Conservation (phyloP, 2,888 invertebrate genomes). For the Nomada ferruginata region DNA sequence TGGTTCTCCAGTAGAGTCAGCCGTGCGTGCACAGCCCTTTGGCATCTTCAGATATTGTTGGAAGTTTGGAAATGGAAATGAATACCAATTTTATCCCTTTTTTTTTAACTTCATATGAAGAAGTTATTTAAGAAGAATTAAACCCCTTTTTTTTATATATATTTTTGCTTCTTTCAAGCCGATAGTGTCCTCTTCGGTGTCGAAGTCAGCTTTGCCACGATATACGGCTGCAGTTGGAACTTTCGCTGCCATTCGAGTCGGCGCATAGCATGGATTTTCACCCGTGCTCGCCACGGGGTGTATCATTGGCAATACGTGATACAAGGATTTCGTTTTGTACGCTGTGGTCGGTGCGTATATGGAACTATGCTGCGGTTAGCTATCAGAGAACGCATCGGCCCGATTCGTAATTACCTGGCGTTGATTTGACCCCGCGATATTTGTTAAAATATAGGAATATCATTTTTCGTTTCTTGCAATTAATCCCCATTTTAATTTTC, state of each 20-base stretch:
- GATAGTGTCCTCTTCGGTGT: not conserved
- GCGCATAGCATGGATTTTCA: constrained; percentile 31
- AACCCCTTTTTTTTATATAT: too few species aligned
- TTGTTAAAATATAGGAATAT: too few species aligned
- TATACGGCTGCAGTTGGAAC: constrained; percentile 9
- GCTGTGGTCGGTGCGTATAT: not conserved
- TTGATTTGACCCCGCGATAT: too few species aligned
- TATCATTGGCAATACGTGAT: constrained; percentile 41
- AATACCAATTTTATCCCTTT: too few species aligned
- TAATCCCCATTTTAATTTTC: too few species aligned
- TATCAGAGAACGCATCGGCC: constrained; percentile 19
- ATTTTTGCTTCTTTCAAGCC: not conserved
- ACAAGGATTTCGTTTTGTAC: constrained; percentile 30
- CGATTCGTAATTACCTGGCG: not conserved
- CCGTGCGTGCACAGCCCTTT: not conserved
- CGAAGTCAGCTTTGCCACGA: constrained; percentile 18
- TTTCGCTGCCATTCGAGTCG: constrained; percentile 37
- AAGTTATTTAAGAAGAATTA: not conserved
- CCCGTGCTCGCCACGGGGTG: constrained; percentile 7
- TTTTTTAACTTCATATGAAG: not conserved
- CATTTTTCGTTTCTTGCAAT: too few species aligned
- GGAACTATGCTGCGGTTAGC: constrained; percentile 37
- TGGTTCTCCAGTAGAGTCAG: not conserved
- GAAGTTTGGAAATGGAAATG: not conserved
- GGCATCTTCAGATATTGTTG: not conserved